Evolutionary conservation across 2,113 vertebrate genomes (phyloP), one percentile per base, ranked within the genome.

Genomic region (Parus major): DNA sequence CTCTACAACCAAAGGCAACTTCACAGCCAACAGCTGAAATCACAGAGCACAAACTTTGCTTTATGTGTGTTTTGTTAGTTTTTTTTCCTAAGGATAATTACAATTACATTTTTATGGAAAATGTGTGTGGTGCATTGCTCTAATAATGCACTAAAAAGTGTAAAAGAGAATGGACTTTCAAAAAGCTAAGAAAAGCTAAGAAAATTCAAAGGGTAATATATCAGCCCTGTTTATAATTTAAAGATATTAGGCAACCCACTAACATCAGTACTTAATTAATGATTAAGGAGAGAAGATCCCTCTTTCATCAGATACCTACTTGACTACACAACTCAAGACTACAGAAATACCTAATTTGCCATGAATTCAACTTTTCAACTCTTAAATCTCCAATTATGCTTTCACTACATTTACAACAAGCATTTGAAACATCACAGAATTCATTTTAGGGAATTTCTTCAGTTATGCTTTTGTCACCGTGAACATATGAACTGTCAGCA

Each of bases 71-170:
- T 88, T 42, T 39, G 5, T 49, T 52, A 23, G 1, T 13, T 64
- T 76, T 56, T 56, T 56, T 56, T 27, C 14, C 27, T 57, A 42
- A 41, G 16, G 20, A 41, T 49, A 82, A 80, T 15, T 44, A 20
- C 33, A 72, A 31, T 21, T 61, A 36, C 5, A 12, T 72, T 92
- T 78, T 82, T 36, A 76, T 35, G 39, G 16, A 77, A 93, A 86
- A 84, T 2, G 1, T 1, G 5, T 0, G 0, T 27, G 4, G 9
- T 72, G 3, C 6, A 8, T 41, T 70, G 14, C 57, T 56, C 35
- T 71, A 78, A 89, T 10, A 66, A 23, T 21, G 9, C 13, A 86
- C 59, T 50, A 18, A 87, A 79, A 77, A 65, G 22, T 24, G 19
- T 61, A 52, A 82, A 82, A 53, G 3, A 46, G 11, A 57, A 13